These are phyloP conservation scores for Steinernema carpocapsae DNA, from an alignment of 2,888 invertebrate species.

Conservation along the genomic window DNA sequence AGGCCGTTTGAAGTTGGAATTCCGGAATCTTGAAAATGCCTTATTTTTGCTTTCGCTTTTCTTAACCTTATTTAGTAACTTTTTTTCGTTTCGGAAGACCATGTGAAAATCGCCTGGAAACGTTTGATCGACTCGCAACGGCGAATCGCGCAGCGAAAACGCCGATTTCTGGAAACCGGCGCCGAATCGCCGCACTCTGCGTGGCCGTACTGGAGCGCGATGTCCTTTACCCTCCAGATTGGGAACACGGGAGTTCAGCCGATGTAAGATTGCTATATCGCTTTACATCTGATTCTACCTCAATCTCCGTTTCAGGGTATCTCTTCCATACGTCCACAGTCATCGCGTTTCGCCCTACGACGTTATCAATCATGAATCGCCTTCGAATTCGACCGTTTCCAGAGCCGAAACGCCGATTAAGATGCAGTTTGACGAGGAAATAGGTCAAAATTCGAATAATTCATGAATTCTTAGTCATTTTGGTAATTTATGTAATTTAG, in stretches of 20 bases:
- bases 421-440: constrained; percentile 21
- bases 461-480: not conserved
- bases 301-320: not conserved
- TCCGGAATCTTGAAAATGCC: not conserved
- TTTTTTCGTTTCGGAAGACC: not conserved
- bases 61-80: not conserved
- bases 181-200: constrained; percentile 20
- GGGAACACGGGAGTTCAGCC: constrained; percentile 10
- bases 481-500: not conserved
- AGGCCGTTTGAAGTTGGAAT: too few relatives aligned
- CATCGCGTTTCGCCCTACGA: constrained; percentile 14
- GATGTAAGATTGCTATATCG: not conserved
- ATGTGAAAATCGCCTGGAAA: constrained; percentile 27
- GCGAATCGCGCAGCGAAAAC: constrained; percentile 21
- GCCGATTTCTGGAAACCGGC: not conserved
- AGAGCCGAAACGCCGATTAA: not conserved
- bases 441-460: not conserved
- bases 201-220: constrained; percentile 30
- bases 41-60: not conserved
- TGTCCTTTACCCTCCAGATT: constrained; percentile 19
- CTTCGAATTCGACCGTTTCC: not conserved
- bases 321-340: not conserved
- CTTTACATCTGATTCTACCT: not conserved
- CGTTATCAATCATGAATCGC: not conserved
- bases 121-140: constrained; percentile 18